Conservation (phyloP, 2,797 vertebrate species). For the Sebastes oblongus region DNA sequence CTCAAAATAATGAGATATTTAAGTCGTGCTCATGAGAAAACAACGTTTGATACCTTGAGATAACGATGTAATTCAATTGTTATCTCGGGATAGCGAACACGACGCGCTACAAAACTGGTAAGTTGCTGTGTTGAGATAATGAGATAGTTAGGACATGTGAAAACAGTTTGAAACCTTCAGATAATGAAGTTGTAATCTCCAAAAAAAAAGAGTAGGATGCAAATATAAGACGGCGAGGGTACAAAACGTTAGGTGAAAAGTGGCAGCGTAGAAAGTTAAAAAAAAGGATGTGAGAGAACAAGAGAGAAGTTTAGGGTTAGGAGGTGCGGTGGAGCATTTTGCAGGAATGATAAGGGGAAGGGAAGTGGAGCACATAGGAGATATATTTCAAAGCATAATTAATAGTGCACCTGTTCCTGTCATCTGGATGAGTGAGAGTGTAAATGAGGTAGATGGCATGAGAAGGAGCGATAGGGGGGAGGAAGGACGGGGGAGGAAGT, state of each 20-base stretch:
- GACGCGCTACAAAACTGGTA: background rate
- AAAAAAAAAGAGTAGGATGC: background rate
- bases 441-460: slow-evolving; percentile 50
- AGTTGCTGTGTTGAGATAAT: slow-evolving; percentile 30
- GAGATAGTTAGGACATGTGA: slow-evolving; percentile 30
- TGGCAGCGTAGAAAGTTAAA: background rate
- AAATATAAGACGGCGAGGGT: background rate
- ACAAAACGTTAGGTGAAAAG: background rate
- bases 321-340: background rate
- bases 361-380: slow-evolving; percentile 39
- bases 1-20: slow-evolving; percentile 63
- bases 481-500: background rate
- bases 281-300: background rate
- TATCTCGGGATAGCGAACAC: slow-evolving; percentile 19
- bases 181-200: slow-evolving; percentile 36
- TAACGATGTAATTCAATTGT: slow-evolving; percentile 52
- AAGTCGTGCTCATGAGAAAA: slow-evolving; percentile 41
- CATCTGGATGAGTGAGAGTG: slow-evolving; percentile 65
- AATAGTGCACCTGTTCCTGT: slow-evolving; percentile 75
- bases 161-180: slow-evolving; percentile 3
- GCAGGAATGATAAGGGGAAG: slow-evolving; percentile 12
- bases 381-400: slow-evolving; percentile 71
- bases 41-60: slow-evolving; percentile 53
- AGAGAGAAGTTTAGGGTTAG: slow-evolving; percentile 12
- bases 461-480: slow-evolving; percentile 3